Conservation (phyloP, 2,888 invertebrate species). For the Ophioninae sp. region DNA sequence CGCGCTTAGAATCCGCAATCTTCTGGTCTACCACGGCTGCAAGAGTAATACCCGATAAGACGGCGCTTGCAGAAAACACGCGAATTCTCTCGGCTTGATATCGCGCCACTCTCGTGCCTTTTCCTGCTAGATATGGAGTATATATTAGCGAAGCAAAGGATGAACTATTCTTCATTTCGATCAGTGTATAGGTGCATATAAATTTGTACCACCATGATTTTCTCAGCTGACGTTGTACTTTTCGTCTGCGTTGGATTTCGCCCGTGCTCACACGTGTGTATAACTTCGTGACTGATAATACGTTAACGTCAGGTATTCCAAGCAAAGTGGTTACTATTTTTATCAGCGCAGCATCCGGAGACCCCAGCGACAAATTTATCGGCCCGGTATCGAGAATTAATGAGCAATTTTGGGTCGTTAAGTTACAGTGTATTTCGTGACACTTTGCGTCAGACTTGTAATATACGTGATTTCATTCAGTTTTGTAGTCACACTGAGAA, state of each 20-base stretch:
- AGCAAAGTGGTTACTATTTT: not conserved
- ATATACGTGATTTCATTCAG: no score
- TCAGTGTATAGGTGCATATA: not conserved
- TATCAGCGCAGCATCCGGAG: no score
- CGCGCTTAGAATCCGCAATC: constrained; percentile 51
- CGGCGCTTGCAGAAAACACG: constrained; percentile 41
- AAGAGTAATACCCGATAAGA: constrained; percentile 55
- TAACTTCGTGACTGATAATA: constrained; percentile 23
- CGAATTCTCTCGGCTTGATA: constrained; percentile 55
- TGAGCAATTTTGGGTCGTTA: no score
- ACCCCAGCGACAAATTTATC: no score
- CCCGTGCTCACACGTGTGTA: not conserved
- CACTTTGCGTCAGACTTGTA: no score
- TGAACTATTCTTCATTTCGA: not conserved
- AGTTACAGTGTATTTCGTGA: no score
- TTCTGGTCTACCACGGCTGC: constrained; percentile 40
- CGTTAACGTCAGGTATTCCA: constrained; percentile 10
- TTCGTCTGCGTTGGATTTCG: constrained; percentile 28
- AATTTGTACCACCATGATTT: constrained; percentile 16
- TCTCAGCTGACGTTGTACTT: not conserved
- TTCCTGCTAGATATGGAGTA: constrained; percentile 31
- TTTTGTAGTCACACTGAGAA: no score
- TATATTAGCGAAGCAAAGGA: constrained; percentile 32
- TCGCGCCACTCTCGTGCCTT: constrained; percentile 12
- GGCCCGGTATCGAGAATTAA: no score